Evolutionary conservation across 2,888 invertebrate species (phyloP).

Genomic region (Loripinus fragilis): DNA sequence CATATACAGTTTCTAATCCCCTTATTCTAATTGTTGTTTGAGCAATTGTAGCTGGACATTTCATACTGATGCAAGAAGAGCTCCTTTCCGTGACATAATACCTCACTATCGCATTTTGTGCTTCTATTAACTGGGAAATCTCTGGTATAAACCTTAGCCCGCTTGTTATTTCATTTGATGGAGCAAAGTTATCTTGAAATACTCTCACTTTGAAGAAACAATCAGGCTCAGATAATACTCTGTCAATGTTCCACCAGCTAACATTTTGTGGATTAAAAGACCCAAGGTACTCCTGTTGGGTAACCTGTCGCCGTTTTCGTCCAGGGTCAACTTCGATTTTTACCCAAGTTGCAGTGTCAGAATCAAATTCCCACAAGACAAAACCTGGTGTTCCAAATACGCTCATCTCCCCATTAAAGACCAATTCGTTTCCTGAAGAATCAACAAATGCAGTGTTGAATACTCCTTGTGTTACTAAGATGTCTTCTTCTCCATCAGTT

Average conservation of each 20-base stretch:
- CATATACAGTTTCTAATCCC: too few relatives aligned
- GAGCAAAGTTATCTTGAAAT: too few relatives aligned
- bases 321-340: background rate
- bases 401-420: background rate
- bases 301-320: background rate
- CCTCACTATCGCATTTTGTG: background rate
- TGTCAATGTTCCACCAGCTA: background rate
- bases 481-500: background rate
- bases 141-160: background rate
- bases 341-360: background rate
- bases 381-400: background rate
- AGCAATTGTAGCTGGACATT: too few relatives aligned
- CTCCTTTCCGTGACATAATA: background rate
- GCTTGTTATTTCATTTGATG: background rate
- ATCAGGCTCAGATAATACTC: too few relatives aligned
- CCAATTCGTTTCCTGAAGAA: background rate
- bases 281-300: background rate
- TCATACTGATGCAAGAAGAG: background rate
- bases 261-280: background rate
- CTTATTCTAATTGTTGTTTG: background rate
- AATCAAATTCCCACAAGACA: background rate
- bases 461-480: background rate
- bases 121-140: background rate
- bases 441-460: background rate
- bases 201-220: too few relatives aligned